Conservation (phyloP, 2,113 vertebrate species). For the Channa argus region DNA sequence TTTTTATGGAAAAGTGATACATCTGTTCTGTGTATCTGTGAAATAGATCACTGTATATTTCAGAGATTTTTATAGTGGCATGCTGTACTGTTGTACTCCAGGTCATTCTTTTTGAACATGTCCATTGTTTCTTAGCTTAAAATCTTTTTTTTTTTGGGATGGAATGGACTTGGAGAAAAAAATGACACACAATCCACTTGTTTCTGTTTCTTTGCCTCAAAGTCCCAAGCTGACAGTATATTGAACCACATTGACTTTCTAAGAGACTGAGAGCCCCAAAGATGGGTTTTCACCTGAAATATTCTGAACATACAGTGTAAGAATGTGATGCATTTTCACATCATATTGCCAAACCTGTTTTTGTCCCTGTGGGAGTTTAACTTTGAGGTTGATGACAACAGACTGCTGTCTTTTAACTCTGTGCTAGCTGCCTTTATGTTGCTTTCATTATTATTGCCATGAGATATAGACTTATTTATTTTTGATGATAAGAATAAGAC, state of each 20-base stretch:
- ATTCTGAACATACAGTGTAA: neutral
- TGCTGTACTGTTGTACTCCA: constrained; percentile 73
- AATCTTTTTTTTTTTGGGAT: constrained; percentile 4
- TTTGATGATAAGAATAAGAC: constrained; percentile 83
- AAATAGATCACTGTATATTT: constrained; percentile 73
- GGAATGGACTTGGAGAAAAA: neutral
- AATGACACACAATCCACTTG: neutral
- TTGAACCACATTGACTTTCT: constrained; percentile 2
- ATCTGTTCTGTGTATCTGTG: constrained; percentile 75
- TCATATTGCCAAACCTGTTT: constrained; percentile 29
- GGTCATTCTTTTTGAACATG: constrained; percentile 35
- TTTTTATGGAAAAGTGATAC: constrained; percentile 70
- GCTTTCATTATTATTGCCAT: constrained; percentile 63
- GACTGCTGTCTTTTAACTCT: constrained; percentile 40
- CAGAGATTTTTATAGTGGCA: constrained; percentile 80
- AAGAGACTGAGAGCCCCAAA: constrained; percentile 2
- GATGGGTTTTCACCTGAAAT: neutral
- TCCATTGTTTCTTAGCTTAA: constrained; percentile 25
- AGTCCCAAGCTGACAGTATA: constrained; percentile 5
- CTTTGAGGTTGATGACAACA: neutral
- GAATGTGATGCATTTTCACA: constrained; percentile 5
- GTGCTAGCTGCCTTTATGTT: constrained; percentile 58
- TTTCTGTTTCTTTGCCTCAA: constrained; percentile 7
- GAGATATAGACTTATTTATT: constrained; percentile 78
- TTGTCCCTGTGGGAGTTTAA: neutral